Base-by-base conservation (phyloP, 2,113 vertebrate species). In the Cyprinodon brontotheroides region DNA sequence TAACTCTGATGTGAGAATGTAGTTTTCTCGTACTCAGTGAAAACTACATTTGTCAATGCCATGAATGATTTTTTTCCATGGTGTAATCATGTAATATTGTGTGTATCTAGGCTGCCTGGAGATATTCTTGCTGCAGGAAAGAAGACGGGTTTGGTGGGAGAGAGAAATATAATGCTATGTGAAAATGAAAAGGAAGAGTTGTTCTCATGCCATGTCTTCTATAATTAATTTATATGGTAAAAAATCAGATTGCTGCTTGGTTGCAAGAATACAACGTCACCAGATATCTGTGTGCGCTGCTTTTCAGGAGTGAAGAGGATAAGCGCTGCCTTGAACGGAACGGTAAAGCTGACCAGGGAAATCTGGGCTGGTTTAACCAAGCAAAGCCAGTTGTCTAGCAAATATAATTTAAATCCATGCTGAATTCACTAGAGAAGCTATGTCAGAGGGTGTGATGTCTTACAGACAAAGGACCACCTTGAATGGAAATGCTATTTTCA, bases 41-140 rank as follows among this genome's bases (percentile, higher is more conserved):
- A 92, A 93, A 88, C 90, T 89, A 88, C 92, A 93, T 94, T 93
- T 92, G 87, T 93, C 92, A 93, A 72, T 92, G 92, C 91, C 92
- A 92, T 80, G 37, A 29, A 29, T 29, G 74, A 53, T 80, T 87
- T 85, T 90, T 91, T 85, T 89, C 84, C 89, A 86, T 72, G 9
- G 82, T 87, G 89, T 92, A 90, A 93, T 92, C 92, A 89, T 88
- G 87, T 71, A 45, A 72, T 74, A 88, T 93, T 92, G 92, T 94
- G 92, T 94, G 89, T 91, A 87, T 72, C 70, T 61, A 86, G 87
- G 78, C 91, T 83, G 90, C 88, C 88, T 89, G 86, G 87, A 90
- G 89, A 88, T 89, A 88, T 85, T 86, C 85, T 76, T 81, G 85
- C 75, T 72, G 78, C 70, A 81, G 85, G 85, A 78, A 73, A 85